These are phyloP conservation scores for Digitonthophagus gazella DNA, from an alignment of 2,888 invertebrate genomes.

Conservation along the genomic window DNA sequence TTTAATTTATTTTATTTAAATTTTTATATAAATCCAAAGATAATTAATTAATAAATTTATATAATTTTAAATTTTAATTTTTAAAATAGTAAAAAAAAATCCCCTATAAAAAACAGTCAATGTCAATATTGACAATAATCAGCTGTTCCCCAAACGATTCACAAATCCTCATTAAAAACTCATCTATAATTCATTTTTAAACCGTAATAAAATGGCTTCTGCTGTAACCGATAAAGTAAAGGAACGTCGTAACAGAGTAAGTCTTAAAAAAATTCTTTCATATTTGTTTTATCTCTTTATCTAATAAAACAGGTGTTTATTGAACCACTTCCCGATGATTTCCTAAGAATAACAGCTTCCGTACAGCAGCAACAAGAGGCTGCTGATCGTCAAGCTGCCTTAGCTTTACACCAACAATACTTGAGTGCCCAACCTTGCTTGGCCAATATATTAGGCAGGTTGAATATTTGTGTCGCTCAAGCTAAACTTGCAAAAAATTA, in stretches of 20 bases:
- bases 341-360: slow-evolving; percentile 62
- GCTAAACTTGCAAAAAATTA: slow-evolving; percentile 93
- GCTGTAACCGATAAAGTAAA: slow-evolving; percentile 48
- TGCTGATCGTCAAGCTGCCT: slow-evolving; percentile 75
- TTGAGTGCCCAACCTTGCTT: slow-evolving; percentile 44
- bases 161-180: neutral
- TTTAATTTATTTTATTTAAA: too few species aligned
- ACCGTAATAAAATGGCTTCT: slow-evolving; percentile 42
- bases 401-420: slow-evolving; percentile 67
- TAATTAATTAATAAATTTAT: slow-evolving; percentile 3
- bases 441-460: slow-evolving; percentile 61
- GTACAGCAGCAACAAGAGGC: slow-evolving; percentile 67
- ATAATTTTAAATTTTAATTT: neutral
- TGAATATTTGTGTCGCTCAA: slow-evolving; percentile 85
- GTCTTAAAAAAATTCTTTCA: slow-evolving; percentile 16
- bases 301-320: slow-evolving; percentile 73
- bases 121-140: slow-evolving; percentile 3
- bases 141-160: slow-evolving; percentile 10
- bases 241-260: slow-evolving; percentile 46
- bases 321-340: slow-evolving; percentile 76
- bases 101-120: neutral
- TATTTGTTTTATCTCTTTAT: slow-evolving; percentile 20
- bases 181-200: slow-evolving; percentile 2
- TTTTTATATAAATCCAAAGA: too few species aligned
- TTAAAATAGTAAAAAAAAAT: neutral